phyloP scores from a whole-genome alignment of 2,797 vertebrate species.

The Megalops cyprinoides region DNA sequence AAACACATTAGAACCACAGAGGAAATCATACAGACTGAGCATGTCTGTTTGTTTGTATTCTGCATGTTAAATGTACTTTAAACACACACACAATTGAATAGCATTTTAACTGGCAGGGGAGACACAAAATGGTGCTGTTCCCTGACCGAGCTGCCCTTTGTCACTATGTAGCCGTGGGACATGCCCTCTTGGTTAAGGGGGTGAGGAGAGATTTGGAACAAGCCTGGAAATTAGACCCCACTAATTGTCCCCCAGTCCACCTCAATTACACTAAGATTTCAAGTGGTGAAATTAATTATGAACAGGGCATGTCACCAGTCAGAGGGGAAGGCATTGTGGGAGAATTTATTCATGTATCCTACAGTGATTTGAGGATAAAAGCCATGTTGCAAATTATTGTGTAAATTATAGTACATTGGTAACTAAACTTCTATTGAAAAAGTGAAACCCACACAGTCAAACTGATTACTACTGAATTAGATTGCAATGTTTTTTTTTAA shows the following conservation, averaged over 20 bases:
- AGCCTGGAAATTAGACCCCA: slow-evolving; percentile 70
- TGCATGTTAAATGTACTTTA: not conserved
- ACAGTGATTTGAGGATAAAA: slow-evolving; percentile 66
- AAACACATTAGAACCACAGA: not conserved
- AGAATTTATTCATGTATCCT: slow-evolving; percentile 75
- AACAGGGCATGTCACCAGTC: slow-evolving; percentile 59
- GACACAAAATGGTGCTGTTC: not conserved
- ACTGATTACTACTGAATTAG: not conserved
- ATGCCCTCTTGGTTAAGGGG: slow-evolving; percentile 62
- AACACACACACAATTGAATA: not conserved
- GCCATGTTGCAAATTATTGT: slow-evolving; percentile 69
- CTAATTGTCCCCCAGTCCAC: slow-evolving; percentile 74
- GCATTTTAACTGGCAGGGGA: not conserved
- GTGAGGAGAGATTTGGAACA: slow-evolving; percentile 61
- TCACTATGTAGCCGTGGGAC: slow-evolving; percentile 46
- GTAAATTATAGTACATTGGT: slow-evolving; percentile 62
- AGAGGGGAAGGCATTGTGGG: slow-evolving; percentile 49
- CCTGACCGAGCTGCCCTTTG: slow-evolving; percentile 17
- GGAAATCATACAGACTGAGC: not conserved
- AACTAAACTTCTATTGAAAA: slow-evolving; percentile 30
- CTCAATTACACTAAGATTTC: slow-evolving; percentile 66
- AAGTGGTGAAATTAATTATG: slow-evolving; percentile 51
- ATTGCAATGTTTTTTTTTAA: not conserved
- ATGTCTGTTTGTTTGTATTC: not conserved
- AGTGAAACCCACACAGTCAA: not conserved